These are phyloP conservation scores for Carollia perspicillata DNA, from an alignment of 2,113 vertebrate genomes.

Conservation along the genomic window DNA sequence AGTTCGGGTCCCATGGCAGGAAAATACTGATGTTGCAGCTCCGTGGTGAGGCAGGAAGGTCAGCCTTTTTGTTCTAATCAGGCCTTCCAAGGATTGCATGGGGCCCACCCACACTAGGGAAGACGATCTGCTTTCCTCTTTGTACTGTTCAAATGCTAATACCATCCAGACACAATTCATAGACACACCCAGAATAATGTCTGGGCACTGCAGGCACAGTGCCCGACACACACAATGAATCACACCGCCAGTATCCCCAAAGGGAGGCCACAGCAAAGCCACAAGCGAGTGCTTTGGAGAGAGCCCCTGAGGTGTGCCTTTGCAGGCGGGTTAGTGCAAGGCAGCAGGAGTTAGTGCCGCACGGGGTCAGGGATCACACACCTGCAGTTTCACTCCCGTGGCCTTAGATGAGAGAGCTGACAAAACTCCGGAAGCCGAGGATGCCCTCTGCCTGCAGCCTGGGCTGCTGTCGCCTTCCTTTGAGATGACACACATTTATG, in stretches of 20 bases:
- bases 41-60: neutral
- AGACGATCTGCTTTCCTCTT: neutral
- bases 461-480: neutral
- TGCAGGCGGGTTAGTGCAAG: neutral
- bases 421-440: neutral
- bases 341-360: neutral
- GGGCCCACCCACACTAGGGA: neutral
- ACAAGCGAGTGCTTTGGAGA: neutral
- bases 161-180: neutral
- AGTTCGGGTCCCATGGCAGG: neutral
- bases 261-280: neutral
- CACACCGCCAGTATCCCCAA: accelerated
- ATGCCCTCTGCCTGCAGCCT: neutral
- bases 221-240: neutral
- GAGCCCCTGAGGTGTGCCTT: neutral
- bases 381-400: neutral
- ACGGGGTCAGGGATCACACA: accelerated
- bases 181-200: neutral
- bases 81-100: no score
- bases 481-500: neutral
- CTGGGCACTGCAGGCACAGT: neutral
- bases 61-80: neutral
- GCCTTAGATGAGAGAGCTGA: neutral
- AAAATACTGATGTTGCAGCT: neutral
- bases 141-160: neutral